phyloP scores from a whole-genome alignment of 2,113 vertebrate species.

The Todiramphus chloris region DNA sequence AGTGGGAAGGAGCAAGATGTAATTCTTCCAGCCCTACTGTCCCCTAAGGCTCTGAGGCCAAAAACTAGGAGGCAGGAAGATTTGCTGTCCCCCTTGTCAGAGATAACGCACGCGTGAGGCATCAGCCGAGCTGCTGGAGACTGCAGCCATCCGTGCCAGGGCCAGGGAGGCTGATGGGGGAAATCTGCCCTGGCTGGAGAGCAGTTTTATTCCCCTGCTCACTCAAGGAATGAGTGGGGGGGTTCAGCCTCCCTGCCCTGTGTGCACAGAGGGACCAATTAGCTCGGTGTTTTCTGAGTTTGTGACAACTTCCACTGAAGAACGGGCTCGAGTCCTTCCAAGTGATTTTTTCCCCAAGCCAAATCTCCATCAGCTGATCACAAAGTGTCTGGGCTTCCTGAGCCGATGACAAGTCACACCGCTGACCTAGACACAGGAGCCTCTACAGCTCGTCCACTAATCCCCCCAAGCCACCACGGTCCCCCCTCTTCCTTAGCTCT shows the following conservation, averaged over 20 bases:
- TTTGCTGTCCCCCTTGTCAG: background rate
- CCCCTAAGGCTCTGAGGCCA: background rate
- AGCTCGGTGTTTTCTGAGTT: fast-evolving
- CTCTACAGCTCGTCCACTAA: background rate
- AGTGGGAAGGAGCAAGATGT: background rate
- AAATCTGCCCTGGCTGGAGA: fast-evolving
- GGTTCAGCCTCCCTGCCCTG: background rate
- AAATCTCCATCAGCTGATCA: background rate
- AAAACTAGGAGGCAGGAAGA: background rate
- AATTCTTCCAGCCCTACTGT: slow-evolving; percentile 15
- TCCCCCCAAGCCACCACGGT: background rate
- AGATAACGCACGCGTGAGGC: background rate
- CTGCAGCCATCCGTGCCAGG: background rate
- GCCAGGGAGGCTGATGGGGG: background rate
- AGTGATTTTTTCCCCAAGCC: background rate
- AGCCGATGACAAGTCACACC: background rate
- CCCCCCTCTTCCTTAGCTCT: background rate
- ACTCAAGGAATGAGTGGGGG: background rate
- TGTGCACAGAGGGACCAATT: background rate
- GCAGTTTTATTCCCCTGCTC: background rate
- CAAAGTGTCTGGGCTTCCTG: background rate
- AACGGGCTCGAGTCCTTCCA: background rate
- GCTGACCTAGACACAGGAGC: background rate
- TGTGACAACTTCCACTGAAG: background rate
- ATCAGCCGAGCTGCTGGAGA: background rate